These are phyloP conservation scores for Heliconius aoede DNA, from an alignment of 2,888 invertebrate species.

Conservation along the genomic window DNA sequence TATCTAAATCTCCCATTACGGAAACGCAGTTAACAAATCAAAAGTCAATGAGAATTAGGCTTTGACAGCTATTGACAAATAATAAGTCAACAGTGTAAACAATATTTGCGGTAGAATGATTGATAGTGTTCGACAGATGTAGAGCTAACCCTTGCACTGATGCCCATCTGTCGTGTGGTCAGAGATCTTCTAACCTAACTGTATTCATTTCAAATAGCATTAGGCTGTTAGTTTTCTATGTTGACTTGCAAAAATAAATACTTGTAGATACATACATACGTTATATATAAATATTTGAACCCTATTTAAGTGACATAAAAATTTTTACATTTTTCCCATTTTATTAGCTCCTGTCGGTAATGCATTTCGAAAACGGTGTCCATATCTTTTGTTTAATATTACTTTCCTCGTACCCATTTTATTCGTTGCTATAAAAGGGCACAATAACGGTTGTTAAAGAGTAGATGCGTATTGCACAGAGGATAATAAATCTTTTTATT, in stretches of 20 bases:
- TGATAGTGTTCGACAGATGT: conserved; percentile 78
- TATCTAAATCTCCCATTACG: not conserved
- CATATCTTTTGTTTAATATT: conserved; percentile 73
- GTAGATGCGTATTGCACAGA: conserved; percentile 61
- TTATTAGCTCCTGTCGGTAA: conserved; percentile 45
- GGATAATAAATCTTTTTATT: conserved; percentile 81
- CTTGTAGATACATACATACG: no score
- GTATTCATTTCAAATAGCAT: conserved; percentile 48
- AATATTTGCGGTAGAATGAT: conserved; percentile 76
- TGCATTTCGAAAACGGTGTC: conserved; percentile 62
- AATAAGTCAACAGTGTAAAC: conserved; percentile 72
- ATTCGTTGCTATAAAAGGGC: conserved; percentile 79
- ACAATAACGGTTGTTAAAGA: conserved; percentile 78
- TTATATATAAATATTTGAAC: conserved; percentile 39
- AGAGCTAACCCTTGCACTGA: conserved; percentile 71
- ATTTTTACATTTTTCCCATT: conserved; percentile 38
- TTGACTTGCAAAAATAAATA: not conserved
- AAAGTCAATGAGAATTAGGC: conserved; percentile 48
- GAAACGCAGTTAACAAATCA: conserved; percentile 10
- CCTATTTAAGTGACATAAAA: conserved; percentile 42
- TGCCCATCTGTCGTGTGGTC: conserved; percentile 76
- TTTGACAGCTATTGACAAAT: conserved; percentile 66
- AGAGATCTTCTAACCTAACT: conserved; percentile 56
- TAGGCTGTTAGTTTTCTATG: not conserved
- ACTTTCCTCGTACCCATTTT: conserved; percentile 76